These are phyloP conservation scores for Sebastes diaconus DNA, from an alignment of 2,797 vertebrate species.

Conservation along the genomic window DNA sequence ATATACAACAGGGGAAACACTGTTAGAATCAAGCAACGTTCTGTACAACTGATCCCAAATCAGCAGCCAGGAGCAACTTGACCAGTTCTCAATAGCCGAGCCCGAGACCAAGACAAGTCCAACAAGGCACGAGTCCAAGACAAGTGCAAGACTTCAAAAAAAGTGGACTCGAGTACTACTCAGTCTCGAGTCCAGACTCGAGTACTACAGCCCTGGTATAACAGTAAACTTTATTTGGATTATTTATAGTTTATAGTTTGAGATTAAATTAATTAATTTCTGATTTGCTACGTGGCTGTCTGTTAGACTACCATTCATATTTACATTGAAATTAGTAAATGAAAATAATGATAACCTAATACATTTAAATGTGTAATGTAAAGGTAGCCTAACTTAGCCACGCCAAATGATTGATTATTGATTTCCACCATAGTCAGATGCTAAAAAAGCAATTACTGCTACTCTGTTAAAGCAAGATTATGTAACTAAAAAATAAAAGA, in stretches of 20 bases:
- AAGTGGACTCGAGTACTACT: too few relatives aligned
- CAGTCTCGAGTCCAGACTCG: too few relatives aligned
- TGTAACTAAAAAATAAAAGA: neutral
- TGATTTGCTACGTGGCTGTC: neutral
- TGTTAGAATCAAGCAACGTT: too few relatives aligned
- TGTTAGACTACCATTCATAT: neutral
- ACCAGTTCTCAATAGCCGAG: too few relatives aligned
- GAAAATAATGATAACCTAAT: neutral
- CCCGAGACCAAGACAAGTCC: too few relatives aligned
- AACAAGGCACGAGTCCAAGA: too few relatives aligned
- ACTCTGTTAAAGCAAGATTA: neutral
- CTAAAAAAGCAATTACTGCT: neutral
- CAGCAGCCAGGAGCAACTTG: too few relatives aligned
- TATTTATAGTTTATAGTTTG: neutral
- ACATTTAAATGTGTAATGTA: neutral
- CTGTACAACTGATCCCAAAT: too few relatives aligned
- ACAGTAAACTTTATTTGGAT: neutral
- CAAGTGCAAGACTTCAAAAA: too few relatives aligned
- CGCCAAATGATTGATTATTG: neutral
- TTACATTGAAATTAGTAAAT: neutral
- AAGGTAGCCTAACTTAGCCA: neutral
- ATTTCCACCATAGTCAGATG: neutral
- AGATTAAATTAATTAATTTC: neutral
- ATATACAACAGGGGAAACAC: too few relatives aligned
- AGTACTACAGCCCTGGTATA: too few relatives aligned